Base-by-base conservation (phyloP, 2,888 invertebrate genomes). In the Calliopum simillimum region DNA sequence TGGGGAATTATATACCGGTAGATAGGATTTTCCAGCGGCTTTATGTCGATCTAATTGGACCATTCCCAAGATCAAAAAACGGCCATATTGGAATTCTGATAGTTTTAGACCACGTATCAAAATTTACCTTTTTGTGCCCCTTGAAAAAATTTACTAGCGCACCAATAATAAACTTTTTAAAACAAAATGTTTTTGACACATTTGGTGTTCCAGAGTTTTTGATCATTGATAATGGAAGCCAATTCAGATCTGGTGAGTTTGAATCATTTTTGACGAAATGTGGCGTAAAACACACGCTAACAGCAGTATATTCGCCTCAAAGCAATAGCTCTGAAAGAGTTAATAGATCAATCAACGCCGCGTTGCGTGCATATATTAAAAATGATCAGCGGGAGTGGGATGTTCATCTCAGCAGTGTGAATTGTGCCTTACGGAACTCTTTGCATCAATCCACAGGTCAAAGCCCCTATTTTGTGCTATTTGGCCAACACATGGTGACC, bases 301-400 rank as follows among this genome's bases (percentile, higher is more conserved):
- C 74, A 25, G 74, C 78, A 2, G 46, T 69, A 14, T 82, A 82
- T 68, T 79, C 79, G 41, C 80, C 81, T 0, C 83, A 83, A 72
- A 72, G 72, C 2, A 83, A 83, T 72, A 78, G 79, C 11, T 79
- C 78, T 0, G 84, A 82, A 69, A 68, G 80, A 0, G 75, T 78
- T 0, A 83, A 84, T 63, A 67, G 78, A 41, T 78, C 79, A 0
- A 67, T 82, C 3, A 78, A 78, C 4, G 79, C 81, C 0, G 78
- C 77, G 69, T 77, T 83, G 6, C 21, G 72, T 19, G 33, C 72
- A 6, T 58, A 63, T 33, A 56, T 70, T 25, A 43, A 55, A 14
- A 69, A 59, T 16, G 73, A 73, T 25, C 71, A 74, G n/a, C 14
- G 53, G 19, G 25, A n/a, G 5, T 64, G 72, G 74, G 72, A 70